These are phyloP conservation scores for Lucifuga dentata DNA, from an alignment of 2,113 vertebrate genomes.

Conservation along the genomic window DNA sequence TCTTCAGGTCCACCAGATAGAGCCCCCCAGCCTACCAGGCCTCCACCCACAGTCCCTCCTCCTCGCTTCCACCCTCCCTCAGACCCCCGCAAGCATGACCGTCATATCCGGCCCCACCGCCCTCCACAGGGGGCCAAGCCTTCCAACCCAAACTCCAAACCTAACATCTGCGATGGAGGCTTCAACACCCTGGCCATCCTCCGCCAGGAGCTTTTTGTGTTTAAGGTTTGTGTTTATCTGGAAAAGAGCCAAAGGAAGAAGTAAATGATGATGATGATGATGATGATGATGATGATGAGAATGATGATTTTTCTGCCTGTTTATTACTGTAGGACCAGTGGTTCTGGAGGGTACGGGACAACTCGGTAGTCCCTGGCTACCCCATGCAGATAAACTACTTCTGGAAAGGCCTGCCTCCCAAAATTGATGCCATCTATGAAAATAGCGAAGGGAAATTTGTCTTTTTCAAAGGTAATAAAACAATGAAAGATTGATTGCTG, in stretches of 20 bases:
- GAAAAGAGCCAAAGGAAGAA: not conserved
- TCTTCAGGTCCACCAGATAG: conserved; percentile 95
- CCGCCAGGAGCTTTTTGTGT: conserved; percentile 97
- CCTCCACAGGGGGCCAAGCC: conserved; percentile 93
- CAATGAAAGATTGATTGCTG: no score
- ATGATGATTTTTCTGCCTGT: conserved; percentile 6
- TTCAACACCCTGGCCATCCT: conserved; percentile 99
- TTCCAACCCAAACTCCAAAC: conserved; percentile 92
- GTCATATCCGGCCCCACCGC: conserved; percentile 90
- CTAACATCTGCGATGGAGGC: conserved; percentile 98
- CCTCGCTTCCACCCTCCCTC: conserved; percentile 91
- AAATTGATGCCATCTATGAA: conserved; percentile 98
- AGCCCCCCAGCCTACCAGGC: conserved; percentile 92
- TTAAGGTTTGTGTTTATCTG: conserved; percentile 88
- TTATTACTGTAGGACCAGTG: conserved; percentile 89
- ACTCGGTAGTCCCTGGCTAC: conserved; percentile 96
- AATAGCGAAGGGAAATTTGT: conserved; percentile 98
- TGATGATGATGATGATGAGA: conserved; percentile 22
- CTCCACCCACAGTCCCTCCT: conserved; percentile 93
- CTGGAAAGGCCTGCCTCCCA: conserved; percentile 95
- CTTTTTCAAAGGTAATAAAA: conserved; percentile 95
- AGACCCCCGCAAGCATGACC: conserved; percentile 93
- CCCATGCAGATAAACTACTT: conserved; percentile 99
- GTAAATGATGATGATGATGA: not conserved
- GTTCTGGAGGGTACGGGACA: conserved; percentile 99